These are phyloP conservation scores for rat (Rattus norvegicus) DNA, from an alignment of 2,113 vertebrate genomes.

Conservation along the genomic window DNA sequence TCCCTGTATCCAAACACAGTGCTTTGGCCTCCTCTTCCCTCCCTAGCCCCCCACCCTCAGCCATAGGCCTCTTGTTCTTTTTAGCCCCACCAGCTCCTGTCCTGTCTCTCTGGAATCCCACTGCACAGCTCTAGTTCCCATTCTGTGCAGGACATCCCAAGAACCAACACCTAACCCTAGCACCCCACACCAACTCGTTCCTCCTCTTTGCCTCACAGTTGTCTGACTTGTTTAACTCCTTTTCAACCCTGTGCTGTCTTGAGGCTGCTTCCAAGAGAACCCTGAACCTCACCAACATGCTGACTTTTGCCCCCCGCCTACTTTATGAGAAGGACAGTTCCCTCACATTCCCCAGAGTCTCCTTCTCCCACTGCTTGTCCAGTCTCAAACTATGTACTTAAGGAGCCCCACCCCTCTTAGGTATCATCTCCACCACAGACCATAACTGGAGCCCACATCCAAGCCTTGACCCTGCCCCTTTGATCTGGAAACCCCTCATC, in stretches of 20 bases:
- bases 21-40: background rate
- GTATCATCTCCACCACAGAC: too few species aligned
- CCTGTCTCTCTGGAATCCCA: background rate
- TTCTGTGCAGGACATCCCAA: background rate
- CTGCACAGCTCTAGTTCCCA: background rate
- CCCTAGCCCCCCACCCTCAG: too few species aligned
- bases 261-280: too few species aligned
- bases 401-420: background rate
- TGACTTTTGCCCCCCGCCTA: background rate
- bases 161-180: background rate
- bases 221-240: background rate
- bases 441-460: too few species aligned
- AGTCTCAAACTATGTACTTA: background rate
- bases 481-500: background rate
- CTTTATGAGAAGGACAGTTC: background rate
- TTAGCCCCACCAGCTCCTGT: too few species aligned
- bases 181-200: background rate
- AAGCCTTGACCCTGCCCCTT: background rate
- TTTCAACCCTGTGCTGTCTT: background rate
- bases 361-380: background rate
- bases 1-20: background rate
- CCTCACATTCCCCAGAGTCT: rapidly evolving
- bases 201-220: background rate
- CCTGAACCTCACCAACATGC: background rate
- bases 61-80: background rate